These are phyloP conservation scores for Aspidoscelis tigris DNA, from an alignment of 2,113 vertebrate species.

Conservation along the genomic window DNA sequence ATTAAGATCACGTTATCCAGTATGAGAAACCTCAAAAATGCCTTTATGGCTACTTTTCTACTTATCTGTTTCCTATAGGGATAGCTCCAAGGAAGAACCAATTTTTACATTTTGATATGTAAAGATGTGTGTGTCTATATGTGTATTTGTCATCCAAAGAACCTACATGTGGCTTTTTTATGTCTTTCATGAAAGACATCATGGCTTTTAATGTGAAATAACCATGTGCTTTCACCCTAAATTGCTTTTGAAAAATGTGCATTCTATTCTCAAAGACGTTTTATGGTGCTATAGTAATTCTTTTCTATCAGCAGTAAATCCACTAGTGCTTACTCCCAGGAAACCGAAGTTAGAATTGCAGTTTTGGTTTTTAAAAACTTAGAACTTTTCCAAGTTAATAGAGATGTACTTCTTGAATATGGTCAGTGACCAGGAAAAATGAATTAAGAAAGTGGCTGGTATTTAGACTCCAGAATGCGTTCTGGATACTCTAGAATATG, in stretches of 20 bases:
- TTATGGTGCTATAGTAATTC: no score
- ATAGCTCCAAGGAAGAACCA: neutral
- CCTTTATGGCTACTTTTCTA: neutral
- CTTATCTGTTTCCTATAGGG: neutral
- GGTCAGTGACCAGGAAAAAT: neutral
- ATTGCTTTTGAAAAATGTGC: neutral
- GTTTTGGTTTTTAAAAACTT: neutral
- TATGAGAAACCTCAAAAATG: neutral
- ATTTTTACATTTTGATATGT: neutral
- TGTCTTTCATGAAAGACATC: neutral
- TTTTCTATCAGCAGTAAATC: neutral
- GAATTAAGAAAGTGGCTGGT: neutral
- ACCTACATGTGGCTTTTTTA: neutral
- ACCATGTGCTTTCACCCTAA: neutral
- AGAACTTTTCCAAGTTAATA: neutral
- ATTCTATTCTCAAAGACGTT: no score
- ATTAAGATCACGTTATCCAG: neutral
- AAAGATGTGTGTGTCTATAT: neutral
- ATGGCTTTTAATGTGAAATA: neutral
- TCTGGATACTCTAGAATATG: constrained; percentile 24
- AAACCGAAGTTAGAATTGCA: no score
- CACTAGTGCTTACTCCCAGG: neutral
- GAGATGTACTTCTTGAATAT: constrained; percentile 4
- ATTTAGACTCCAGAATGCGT: constrained; percentile 3
- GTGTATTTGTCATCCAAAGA: neutral